Percentiles rank a stretch among this genome's conserved stretches.
phyloP scores from a whole-genome alignment of 2,888 invertebrate genomes.

The Orthosia gracilis region DNA sequence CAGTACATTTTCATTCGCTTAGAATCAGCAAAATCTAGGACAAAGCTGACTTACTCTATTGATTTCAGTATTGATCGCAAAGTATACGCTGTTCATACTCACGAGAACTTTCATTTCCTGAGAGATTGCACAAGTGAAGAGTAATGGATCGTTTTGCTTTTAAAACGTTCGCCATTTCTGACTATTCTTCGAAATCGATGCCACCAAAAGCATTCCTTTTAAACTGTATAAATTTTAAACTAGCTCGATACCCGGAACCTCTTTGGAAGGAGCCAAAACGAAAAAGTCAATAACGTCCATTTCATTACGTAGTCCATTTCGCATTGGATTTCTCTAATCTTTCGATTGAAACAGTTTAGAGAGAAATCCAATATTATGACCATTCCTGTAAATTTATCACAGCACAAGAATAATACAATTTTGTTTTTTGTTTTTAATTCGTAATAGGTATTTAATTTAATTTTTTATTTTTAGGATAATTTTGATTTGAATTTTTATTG shows the following conservation, averaged over 20 bases:
- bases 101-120: no score
- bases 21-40: no score
- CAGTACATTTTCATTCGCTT: no score
- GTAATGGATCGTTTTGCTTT: neutral
- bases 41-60: no score
- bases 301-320: slow-evolving; percentile 15
- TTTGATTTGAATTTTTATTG: no score
- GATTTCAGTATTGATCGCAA: no score
- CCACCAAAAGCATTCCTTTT: slow-evolving; percentile 1
- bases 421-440: no score
- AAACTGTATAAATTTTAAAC: slow-evolving; percentile 30
- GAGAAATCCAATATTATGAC: neutral
- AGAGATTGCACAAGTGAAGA: neutral
- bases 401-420: neutral
- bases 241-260: slow-evolving; percentile 10
- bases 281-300: slow-evolving; percentile 6
- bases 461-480: no score
- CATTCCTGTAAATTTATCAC: neutral
- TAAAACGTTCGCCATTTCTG: neutral
- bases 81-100: no score
- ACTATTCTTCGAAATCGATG: neutral
- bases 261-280: slow-evolving; percentile 18
- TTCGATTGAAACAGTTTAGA: slow-evolving; percentile 7
- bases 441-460: no score
- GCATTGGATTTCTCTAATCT: slow-evolving; percentile 19